These are phyloP conservation scores for Toxostoma redivivum DNA, from an alignment of 2,113 vertebrate species.

Conservation along the genomic window DNA sequence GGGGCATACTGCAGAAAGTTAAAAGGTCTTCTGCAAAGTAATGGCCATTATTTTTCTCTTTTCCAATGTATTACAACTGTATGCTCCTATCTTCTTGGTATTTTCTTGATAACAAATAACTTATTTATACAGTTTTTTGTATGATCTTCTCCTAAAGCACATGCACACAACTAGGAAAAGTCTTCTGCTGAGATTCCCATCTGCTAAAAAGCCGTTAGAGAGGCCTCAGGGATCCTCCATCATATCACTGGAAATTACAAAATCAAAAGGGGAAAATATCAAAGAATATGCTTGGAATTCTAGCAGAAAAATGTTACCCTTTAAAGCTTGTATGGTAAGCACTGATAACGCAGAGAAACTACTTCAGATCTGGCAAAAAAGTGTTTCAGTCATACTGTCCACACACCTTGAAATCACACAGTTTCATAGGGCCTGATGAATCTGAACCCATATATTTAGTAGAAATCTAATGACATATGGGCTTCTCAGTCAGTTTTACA, in stretches of 20 bases:
- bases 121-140: not conserved
- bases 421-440: not conserved
- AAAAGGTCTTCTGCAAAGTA: not conserved
- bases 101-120: not conserved
- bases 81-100: not conserved
- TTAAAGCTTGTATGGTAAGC: not conserved
- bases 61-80: not conserved
- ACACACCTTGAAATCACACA: not conserved
- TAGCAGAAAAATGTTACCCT: not conserved
- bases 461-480: not conserved
- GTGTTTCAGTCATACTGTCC: not conserved
- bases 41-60: not conserved
- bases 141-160: not conserved
- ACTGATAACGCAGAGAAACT: not conserved
- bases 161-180: rapidly evolving
- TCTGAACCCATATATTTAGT: not conserved
- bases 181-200: not conserved
- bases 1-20: not conserved
- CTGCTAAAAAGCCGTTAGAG: not conserved
- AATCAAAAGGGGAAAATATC: not conserved
- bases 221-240: not conserved
- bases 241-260: not conserved
- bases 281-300: not conserved
- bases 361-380: not conserved
- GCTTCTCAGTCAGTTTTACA: not conserved